Evolutionary conservation across 2,888 invertebrate species (phyloP), one percentile per base, ranked within the genome.

Genomic region (Hypercompe scribonia): DNA sequence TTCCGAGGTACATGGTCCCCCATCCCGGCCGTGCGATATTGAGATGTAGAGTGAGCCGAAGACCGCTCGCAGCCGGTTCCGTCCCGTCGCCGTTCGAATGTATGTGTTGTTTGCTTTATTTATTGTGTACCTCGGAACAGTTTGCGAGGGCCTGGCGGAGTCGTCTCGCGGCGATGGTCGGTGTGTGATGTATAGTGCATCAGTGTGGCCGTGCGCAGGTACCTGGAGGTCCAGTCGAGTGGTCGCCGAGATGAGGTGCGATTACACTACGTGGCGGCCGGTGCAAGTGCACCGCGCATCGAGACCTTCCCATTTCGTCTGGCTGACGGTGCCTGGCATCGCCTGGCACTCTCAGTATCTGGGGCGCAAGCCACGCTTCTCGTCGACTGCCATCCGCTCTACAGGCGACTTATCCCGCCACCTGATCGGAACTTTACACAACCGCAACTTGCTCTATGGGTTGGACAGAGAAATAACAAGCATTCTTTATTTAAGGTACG

Each of bases 181-280:
- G 85, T 74, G 81, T 80, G 84, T 83, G 83, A 84, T 84, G 87
- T 89, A 87, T 89, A 86, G 85, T 88, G 90, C 87, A 86, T 84
- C 86, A 84, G 84, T 87, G 87, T 85, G 87, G 87, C 84, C 87
- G 85, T 89, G 90, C 91, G 88, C 96, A 98, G 98, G 96, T 98
- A 98, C 96, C 96, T 98, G 96, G 98, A 99, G 96, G 96, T 99
- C 94, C 98, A 98, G 96, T 98, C 98, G 91, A 98, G 98, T 94
- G 98, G 98, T 84, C 97, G 98, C 81, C 97, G 97, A 89, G 97
- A 98, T 93, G 98, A 98, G 95, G 97, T 98, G 90, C 97, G 98
- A 84, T 96, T 98, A 91, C 98, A 98, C 95, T 98, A 98, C 94
- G 97, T 97, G 92, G 97, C 97, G 86, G 96, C 96, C 82, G 96